Conservation (phyloP, 2,888 invertebrate species). For the Phortica okadai region DNA sequence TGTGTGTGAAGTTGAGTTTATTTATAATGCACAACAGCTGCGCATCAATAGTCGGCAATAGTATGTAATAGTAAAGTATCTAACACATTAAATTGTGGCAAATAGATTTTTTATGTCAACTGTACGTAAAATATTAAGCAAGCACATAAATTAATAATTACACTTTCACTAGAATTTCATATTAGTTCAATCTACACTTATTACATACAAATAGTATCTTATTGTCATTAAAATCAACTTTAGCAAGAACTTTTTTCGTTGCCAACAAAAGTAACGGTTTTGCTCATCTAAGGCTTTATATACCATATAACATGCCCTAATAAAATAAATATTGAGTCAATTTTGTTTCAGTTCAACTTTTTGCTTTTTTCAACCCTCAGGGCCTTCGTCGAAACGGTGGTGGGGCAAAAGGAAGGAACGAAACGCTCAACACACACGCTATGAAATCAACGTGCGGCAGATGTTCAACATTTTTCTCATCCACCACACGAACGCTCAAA, state of each 20-base stretch:
- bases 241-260: too few relatives aligned
- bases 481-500: conserved; percentile 13
- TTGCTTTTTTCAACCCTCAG: conserved; percentile 9
- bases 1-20: not conserved
- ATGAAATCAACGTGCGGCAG: conserved; percentile 21
- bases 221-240: too few relatives aligned
- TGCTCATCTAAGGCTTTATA: not conserved
- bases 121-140: not conserved
- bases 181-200: too few relatives aligned
- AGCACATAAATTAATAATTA: not conserved
- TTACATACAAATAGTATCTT: too few relatives aligned
- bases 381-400: not conserved
- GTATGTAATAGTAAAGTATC: conserved; percentile 6
- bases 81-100: not conserved
- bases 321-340: conserved; percentile 29
- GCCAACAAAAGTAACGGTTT: not conserved
- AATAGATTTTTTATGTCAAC: not conserved
- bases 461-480: not conserved
- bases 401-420: not conserved
- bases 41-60: not conserved
- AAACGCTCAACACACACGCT: not conserved
- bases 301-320: conserved; percentile 7
- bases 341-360: not conserved
- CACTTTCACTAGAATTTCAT: not conserved
- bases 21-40: not conserved